Conservation (phyloP, 2,888 invertebrate genomes). For the Amphimallon solstitiale region DNA sequence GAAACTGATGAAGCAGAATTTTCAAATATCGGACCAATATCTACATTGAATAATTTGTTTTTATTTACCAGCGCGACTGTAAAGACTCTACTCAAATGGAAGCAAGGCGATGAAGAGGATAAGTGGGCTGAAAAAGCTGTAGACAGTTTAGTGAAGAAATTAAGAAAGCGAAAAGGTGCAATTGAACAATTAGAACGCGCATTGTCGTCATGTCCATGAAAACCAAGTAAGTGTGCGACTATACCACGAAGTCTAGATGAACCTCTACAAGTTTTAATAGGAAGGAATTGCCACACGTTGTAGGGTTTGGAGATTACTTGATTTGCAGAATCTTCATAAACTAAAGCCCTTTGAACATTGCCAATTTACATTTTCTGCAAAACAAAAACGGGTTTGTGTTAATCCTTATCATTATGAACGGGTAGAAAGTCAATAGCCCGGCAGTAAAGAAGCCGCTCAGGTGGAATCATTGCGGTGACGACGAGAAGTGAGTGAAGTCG, state of each 20-base stretch:
- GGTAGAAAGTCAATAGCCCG: slow-evolving; percentile 96
- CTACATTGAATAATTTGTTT: slow-evolving; percentile 92
- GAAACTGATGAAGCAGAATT: slow-evolving; percentile 88
- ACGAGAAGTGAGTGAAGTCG: no score
- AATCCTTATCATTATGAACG: slow-evolving; percentile 99
- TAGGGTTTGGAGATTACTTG: slow-evolving; percentile 99
- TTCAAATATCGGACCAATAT: slow-evolving; percentile 88
- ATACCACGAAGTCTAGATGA: slow-evolving; percentile 97
- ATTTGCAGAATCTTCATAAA: slow-evolving; percentile 98
- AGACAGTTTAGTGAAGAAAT: slow-evolving; percentile 95
- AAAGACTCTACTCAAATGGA: slow-evolving; percentile 96
- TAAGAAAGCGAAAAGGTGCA: slow-evolving; percentile 95
- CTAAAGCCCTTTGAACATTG: slow-evolving; percentile 95
- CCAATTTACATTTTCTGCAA: slow-evolving; percentile 95
- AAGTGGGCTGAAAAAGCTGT: slow-evolving; percentile 99
- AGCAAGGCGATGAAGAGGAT: slow-evolving; percentile 97
- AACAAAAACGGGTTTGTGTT: slow-evolving; percentile 99
- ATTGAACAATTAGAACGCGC: slow-evolving; percentile 94
- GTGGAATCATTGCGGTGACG: no score
- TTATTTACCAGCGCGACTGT: slow-evolving; percentile 96
- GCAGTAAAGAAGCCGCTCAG: no score
- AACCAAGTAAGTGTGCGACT: slow-evolving; percentile 97
- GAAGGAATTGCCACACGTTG: slow-evolving; percentile 99
- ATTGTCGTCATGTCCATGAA: slow-evolving; percentile 92
- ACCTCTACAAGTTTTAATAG: slow-evolving; percentile 94